These are phyloP conservation scores for Heptranchias perlo DNA, from an alignment of 2,113 vertebrate species.

Conservation along the genomic window DNA sequence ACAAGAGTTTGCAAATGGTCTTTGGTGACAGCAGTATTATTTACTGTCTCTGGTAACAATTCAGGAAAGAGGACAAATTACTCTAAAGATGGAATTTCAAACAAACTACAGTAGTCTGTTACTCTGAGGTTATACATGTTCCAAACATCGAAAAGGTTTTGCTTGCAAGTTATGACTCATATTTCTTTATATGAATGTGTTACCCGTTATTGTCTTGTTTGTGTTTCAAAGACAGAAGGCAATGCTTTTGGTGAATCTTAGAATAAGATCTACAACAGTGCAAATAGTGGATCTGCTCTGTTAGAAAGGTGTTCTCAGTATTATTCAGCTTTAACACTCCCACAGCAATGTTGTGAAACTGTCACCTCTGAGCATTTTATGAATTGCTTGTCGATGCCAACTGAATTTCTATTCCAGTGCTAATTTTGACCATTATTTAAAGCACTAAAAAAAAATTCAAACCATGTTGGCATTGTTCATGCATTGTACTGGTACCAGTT, in stretches of 20 bases:
- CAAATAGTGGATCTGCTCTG: slow-evolving; percentile 13
- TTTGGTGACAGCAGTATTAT: neutral
- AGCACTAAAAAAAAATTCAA: neutral
- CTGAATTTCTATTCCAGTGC: neutral
- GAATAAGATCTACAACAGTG: neutral
- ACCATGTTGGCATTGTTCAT: neutral
- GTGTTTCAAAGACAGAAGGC: neutral
- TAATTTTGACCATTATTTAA: neutral
- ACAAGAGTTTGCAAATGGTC: neutral
- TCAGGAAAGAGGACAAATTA: neutral
- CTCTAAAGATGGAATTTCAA: neutral
- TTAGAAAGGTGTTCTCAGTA: neutral
- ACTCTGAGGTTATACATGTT: neutral
- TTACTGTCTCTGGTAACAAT: neutral
- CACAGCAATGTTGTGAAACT: neutral
- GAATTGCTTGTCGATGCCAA: neutral
- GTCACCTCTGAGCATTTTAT: neutral
- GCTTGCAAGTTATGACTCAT: neutral
- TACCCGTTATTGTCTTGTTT: slow-evolving; percentile 21
- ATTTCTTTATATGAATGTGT: neutral
- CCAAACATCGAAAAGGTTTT: neutral
- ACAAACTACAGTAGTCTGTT: neutral
- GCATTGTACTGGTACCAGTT: neutral
- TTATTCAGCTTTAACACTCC: neutral
- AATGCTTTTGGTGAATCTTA: neutral